Base-by-base conservation (phyloP, 2,888 invertebrate genomes). In the Clivina fossor region DNA sequence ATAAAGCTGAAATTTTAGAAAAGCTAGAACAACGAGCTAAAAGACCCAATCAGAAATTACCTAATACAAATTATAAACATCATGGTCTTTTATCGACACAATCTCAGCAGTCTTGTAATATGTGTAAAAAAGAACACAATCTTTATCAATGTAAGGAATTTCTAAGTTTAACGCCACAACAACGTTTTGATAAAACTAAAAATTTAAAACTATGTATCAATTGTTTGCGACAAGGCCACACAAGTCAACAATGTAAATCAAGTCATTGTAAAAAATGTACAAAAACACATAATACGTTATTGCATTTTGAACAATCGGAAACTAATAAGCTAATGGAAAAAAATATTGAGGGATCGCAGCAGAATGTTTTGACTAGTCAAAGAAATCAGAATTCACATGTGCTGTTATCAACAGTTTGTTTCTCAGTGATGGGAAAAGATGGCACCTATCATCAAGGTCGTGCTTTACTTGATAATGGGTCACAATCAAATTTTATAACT, bases 401-500 rank as follows among this genome's bases (percentile, higher is more conserved):
- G n/a, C 4, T 43, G 16, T 26, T 22, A 22, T 22, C 43, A n/a
- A 43, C 43, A 8, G 26, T 26, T 7, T 28, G 47, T 18, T 24
- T 55, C 7, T 32, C 37, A 30, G 32, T 55, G 13, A 32, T n/a
- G 9, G 56, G 50, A n/a, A 35, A 30, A 8, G n/a, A 22, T 8
- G 56, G 49, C 16, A 18, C 15, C 11, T 18, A 13, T 9, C 33
- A 49, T 9, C 11, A 18, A 3, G 49, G 56, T 33, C 5, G 48
- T n/a, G 40, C 48, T 11, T 9, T 56, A 13, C 20, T 56, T 22
- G 56, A 56, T 19, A 32, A 30, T 8, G 41, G 41, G 5, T 48
- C 56, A 2, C 56, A 56, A 16, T 49, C 56, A 15, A 56, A 50
- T 22, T 56, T 56, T 13, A 49, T 56, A n/a, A 33, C 41, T 4